Evolutionary conservation across 2,797 vertebrate genomes (phyloP), one percentile per base, ranked within the genome.

Genomic region (Limosa lapponica): DNA sequence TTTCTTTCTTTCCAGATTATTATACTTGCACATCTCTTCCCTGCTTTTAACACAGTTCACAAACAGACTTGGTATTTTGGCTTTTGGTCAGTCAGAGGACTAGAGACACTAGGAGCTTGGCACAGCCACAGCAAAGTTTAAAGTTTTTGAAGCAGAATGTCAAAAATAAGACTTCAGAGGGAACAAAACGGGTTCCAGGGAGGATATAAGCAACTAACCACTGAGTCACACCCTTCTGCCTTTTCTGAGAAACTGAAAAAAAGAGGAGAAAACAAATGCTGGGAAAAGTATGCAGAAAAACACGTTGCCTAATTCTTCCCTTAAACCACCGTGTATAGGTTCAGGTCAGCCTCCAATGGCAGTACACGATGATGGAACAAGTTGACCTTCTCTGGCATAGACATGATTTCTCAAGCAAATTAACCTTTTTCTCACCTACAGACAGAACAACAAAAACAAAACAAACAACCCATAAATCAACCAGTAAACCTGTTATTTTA

Each of bases 331-430:
- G 13, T 55, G 86, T 25, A 95, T 79, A 44, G 66, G 84, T 64
- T 66, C 82, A 94, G 96, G 93, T 96, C 92, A 96, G 79, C 69
- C 84, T 96, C 95, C 94, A 78, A 66, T 62, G 81, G 92, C 92
- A 93, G 84, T 82, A 94, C 87, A 64, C 9, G 24, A 93, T 97
- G 95, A 97, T 97, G 95, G 91, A 98, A 94, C 92, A 97, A 82
- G 89, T 67, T 97, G 97, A 97, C 96, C 93, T 97, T 97, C 94
- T 97, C 82, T 96, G 83, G 94, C 90, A 93, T 41, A 95, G 95
- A 97, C 95, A 95, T 94, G 96, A 95, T 96, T 97, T 97, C 95
- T 96, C 92, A 96, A 85, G 93, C 92, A 95, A 98, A 97, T 97
- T 97, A 97, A 96, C 93, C 89, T 97, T 97, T 98, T 95, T 95